Evolutionary conservation across 2,797 vertebrate species (phyloP), one percentile per base, ranked within the genome.

Genomic region (Adelosebastes latens): DNA sequence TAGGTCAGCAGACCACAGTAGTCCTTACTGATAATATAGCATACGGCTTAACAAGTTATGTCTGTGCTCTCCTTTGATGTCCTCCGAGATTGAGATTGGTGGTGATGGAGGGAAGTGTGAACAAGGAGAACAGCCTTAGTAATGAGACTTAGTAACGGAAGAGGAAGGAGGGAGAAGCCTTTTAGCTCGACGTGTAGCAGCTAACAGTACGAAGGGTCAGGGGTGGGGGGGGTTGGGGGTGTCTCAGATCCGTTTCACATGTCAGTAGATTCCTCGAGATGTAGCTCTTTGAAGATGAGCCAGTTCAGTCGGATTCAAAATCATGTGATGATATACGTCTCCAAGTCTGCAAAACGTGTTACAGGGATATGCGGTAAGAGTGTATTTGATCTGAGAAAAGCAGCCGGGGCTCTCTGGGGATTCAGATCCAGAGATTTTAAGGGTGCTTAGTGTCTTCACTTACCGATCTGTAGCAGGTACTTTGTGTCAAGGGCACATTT

Each of bases 261-360:
- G 78, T 77, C 67, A 79, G 31, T 61, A 70, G 68, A 89, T 83
- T 80, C 75, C 66, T 77, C 29, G 13, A 62, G 71, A 69, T 68
- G 58, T 24, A 39, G 68, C 49, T 72, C 82, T 90, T 91, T 92
- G 84, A 91, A 86, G 66, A 87, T 66, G 59, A 83, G 81, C 79
- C 83, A 86, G 62, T 82, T 80, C 12, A 13, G 31, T 58, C 11
- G 2, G 63, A 88, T 77, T 82, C 49, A 75, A 49, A 82, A 77
- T 70, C 83, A 87, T 82, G 79, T 82, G 84, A 86, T 67, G 46
- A 61, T 73, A 59, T 49, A 29, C 5, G 29, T 86, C 55, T 73
- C 32, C 55, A 74, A 29, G 67, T 56, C 22, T 25, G 62, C 11
- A 31, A 67, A 78, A 58, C 42, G 9, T 64, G 39, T 74, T 60